A percentile compares a stretch with the other conserved stretches of the same genome.
These are phyloP conservation scores for Alca torda DNA, from an alignment of 2,797 vertebrate species.

Conservation along the genomic window DNA sequence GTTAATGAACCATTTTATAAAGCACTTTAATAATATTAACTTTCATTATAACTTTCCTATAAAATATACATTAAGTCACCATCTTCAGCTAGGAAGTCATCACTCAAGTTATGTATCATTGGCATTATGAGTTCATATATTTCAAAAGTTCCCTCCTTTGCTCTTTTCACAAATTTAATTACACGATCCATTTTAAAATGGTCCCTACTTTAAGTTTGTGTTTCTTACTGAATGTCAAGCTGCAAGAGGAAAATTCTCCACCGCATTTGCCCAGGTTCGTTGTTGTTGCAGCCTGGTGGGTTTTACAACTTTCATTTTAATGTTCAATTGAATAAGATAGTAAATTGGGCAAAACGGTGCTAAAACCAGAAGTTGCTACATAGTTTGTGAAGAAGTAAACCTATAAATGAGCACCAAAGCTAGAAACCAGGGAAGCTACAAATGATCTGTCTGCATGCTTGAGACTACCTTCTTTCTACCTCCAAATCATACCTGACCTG, in stretches of 20 bases:
- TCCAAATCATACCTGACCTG: not conserved
- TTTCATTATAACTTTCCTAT: not conserved
- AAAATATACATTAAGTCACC: not conserved
- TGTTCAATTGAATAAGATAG: not conserved
- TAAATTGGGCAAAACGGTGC: not conserved
- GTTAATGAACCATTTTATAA: conserved; percentile 1
- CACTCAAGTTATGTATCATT: not conserved
- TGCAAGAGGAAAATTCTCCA: not conserved
- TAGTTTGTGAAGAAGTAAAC: not conserved
- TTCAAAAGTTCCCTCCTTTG: not conserved
- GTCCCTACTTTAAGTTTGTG: not conserved
- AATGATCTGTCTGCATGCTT: not conserved
- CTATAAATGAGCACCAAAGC: not conserved
- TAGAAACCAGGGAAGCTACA: not conserved
- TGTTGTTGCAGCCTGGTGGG: not conserved
- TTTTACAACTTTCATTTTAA: not conserved
- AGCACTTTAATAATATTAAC: not conserved
- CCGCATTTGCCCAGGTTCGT: rapidly evolving
- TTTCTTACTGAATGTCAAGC: not conserved
- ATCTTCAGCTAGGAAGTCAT: not conserved
- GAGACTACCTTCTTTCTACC: not conserved
- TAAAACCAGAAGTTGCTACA: not conserved
- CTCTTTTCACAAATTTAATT: not conserved
- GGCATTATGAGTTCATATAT: not conserved
- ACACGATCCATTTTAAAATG: not conserved